Percentiles rank a stretch among this genome's conserved stretches.
Evolutionary conservation across 1,140 invertebrate genomes (phyloP).

Genomic region (Hormaphis cornu): DNA sequence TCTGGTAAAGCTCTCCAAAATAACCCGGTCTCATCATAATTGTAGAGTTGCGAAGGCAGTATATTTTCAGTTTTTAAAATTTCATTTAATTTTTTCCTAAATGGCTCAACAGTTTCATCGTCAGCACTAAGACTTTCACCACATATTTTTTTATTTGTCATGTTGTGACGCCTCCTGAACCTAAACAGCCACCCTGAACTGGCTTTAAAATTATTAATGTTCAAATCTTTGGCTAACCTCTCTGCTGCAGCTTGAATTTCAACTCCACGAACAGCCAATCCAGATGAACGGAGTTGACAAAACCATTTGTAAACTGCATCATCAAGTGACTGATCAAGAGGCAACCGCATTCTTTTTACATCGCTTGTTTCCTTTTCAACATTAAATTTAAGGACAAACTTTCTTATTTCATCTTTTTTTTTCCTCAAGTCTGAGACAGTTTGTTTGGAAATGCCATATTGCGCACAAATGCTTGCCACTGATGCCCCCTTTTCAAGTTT

Average conservation of each 20-base stretch:
- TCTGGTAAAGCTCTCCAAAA: slow-evolving; percentile 38
- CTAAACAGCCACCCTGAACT: slow-evolving; percentile 42
- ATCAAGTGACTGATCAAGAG: neutral
- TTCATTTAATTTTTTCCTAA: slow-evolving; percentile 30
- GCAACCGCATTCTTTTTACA: neutral
- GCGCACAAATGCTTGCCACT: slow-evolving; percentile 8
- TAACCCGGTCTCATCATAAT: slow-evolving; percentile 39
- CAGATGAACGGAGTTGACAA: neutral
- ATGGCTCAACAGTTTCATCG: slow-evolving; percentile 33
- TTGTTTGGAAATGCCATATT: neutral
- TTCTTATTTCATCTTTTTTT: slow-evolving; percentile 8
- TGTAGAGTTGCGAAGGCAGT: slow-evolving; percentile 38
- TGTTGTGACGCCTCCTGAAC: slow-evolving; percentile 40
- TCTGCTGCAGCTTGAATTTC: neutral
- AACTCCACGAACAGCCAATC: neutral
- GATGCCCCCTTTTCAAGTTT: neutral
- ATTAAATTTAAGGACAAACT: neutral
- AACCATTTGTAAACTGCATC: slow-evolving; percentile 18
- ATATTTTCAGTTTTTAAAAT: slow-evolving; percentile 38
- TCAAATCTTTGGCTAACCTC: slow-evolving; percentile 19
- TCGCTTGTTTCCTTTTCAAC: neutral
- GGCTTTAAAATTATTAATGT: slow-evolving; percentile 39
- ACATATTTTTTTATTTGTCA: slow-evolving; percentile 34
- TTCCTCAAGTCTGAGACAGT: neutral
- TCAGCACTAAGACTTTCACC: slow-evolving; percentile 40